Evolutionary conservation across 1,140 invertebrate species (phyloP).

Genomic region (Palaemon carinicauda): DNA sequence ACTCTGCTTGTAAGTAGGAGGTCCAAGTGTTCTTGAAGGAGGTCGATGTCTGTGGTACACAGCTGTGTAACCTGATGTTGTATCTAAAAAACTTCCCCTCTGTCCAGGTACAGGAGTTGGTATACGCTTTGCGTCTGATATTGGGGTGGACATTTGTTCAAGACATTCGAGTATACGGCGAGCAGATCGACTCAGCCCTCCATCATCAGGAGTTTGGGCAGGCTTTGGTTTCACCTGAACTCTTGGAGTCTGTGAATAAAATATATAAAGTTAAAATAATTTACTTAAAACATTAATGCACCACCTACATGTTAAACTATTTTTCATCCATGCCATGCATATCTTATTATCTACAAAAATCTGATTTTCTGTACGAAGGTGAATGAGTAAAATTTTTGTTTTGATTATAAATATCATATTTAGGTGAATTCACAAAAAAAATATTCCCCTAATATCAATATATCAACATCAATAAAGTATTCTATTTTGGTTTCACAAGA

Average conservation of each 20-base stretch:
- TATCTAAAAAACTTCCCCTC: conserved; percentile 45
- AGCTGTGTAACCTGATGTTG: conserved; percentile 37
- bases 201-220: conserved; percentile 33
- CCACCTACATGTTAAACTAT: too few relatives aligned
- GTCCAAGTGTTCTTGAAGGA: conserved; percentile 16
- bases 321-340: too few relatives aligned
- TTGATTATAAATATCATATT: too few relatives aligned
- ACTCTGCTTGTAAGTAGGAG: conserved; percentile 34
- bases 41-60: conserved; percentile 52
- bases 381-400: too few relatives aligned
- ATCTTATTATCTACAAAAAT: neutral
- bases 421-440: too few relatives aligned
- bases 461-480: too few relatives aligned
- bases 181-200: conserved; percentile 64
- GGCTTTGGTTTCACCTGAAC: conserved; percentile 60
- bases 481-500: too few relatives aligned
- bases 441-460: too few relatives aligned
- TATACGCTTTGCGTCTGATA: conserved; percentile 62
- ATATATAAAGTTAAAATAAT: neutral
- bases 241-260: conserved; percentile 13
- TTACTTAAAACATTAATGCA: neutral
- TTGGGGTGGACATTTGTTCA: conserved; percentile 65
- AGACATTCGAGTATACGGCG: conserved; percentile 64
- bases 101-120: conserved; percentile 50
- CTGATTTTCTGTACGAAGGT: too few relatives aligned